Evolutionary conservation across 2,797 vertebrate species (phyloP).

Genomic region (Galagoides demidoff): DNA sequence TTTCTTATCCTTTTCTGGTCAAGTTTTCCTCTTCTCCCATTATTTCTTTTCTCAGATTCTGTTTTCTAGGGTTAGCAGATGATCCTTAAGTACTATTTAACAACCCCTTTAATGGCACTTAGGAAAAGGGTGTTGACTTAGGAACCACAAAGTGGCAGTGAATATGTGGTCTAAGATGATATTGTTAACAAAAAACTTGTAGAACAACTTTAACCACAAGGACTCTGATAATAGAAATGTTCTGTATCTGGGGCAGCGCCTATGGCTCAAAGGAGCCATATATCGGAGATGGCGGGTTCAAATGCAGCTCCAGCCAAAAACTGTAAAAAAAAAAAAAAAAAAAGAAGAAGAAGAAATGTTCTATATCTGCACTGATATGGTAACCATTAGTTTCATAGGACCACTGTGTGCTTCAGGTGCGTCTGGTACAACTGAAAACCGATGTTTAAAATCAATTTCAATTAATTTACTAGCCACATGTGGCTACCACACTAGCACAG

Average conservation of each 20-base stretch:
- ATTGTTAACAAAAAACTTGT: background rate
- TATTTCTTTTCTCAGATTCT: background rate
- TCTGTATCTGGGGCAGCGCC: background rate
- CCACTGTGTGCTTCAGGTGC: conserved; percentile 1
- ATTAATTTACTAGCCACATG: background rate
- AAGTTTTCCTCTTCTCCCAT: conserved; percentile 7
- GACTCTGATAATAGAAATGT: background rate
- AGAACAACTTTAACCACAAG: background rate
- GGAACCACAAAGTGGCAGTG: background rate
- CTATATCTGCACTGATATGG: background rate
- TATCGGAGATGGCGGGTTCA: too few species aligned
- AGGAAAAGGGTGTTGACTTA: conserved; percentile 23
- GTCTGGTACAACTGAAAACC: background rate
- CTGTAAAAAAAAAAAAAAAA: too few species aligned
- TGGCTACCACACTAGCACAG: background rate
- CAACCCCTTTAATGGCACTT: conserved; percentile 1
- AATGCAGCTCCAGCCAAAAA: too few species aligned
- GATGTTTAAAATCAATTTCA: conserved; percentile 29
- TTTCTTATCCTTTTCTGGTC: conserved; percentile 34
- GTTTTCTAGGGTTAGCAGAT: conserved; percentile 40
- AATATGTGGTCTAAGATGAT: background rate
- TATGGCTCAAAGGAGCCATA: too few species aligned
- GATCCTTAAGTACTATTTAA: background rate
- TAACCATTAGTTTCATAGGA: background rate
- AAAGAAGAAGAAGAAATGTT: background rate